Percentiles rank a stretch among this genome's conserved stretches.
phyloP scores from a whole-genome alignment of 2,113 vertebrate genomes.

The Glaucidium brasilianum region DNA sequence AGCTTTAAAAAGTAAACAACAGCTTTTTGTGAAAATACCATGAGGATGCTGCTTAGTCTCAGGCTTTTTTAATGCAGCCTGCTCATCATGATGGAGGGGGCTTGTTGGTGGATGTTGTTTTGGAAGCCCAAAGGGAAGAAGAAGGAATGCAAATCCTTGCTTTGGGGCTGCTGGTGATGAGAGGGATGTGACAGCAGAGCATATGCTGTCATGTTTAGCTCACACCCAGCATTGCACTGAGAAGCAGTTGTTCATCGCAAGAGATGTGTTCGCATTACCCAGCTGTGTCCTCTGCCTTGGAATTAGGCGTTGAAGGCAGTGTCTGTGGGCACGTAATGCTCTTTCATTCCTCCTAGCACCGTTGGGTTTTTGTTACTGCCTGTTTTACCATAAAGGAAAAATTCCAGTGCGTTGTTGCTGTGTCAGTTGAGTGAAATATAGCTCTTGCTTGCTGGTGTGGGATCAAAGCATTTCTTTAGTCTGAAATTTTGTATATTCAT shows the following conservation, averaged over 20 bases:
- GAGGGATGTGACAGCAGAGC: neutral
- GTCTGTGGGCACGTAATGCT: neutral
- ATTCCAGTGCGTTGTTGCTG: neutral
- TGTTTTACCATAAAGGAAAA: neutral
- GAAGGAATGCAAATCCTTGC: neutral
- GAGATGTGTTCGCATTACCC: neutral
- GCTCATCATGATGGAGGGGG: neutral
- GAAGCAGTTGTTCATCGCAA: neutral
- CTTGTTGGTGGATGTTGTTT: neutral
- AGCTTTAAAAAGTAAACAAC: neutral
- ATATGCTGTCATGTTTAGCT: neutral
- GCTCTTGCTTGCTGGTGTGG: constrained; percentile 2
- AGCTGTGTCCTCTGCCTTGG: neutral
- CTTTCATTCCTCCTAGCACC: neutral
- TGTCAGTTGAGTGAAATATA: constrained; percentile 6
- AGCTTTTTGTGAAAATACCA: neutral
- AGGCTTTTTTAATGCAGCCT: neutral
- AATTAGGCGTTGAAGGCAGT: accelerated
- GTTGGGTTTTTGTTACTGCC: neutral
- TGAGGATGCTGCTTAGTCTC: neutral
- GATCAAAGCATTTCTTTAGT: neutral
- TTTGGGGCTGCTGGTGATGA: neutral
- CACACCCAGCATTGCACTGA: neutral
- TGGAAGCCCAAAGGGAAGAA: neutral
- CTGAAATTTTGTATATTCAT: neutral